These are phyloP conservation scores for Bradynema listronoti DNA, from an alignment of 1,140 invertebrate genomes.

Conservation along the genomic window DNA sequence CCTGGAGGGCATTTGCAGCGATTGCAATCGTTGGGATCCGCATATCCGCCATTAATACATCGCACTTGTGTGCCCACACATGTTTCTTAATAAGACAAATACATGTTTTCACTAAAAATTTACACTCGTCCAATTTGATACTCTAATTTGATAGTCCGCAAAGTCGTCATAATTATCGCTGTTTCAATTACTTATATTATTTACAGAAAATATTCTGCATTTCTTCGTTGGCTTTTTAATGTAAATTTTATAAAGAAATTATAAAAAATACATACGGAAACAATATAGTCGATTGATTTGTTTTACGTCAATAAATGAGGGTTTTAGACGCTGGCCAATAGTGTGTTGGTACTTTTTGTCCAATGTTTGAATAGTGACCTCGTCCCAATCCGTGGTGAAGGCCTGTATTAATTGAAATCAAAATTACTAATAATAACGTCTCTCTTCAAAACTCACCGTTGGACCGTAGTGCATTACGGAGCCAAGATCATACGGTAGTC, in stretches of 20 bases:
- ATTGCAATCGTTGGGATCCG: slow-evolving; percentile 57
- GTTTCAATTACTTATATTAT: no score
- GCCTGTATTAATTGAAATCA: no score
- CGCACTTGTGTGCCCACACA: slow-evolving; percentile 31
- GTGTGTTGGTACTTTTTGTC: slow-evolving; percentile 54
- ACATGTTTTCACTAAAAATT: neutral
- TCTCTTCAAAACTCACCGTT: slow-evolving; percentile 8
- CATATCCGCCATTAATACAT: slow-evolving; percentile 53
- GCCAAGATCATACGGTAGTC: slow-evolving; percentile 57
- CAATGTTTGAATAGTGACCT: slow-evolving; percentile 50
- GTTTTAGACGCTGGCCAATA: slow-evolving; percentile 51
- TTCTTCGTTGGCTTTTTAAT: no score
- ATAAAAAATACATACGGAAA: slow-evolving; percentile 25
- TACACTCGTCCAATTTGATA: no score
- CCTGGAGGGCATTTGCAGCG: slow-evolving; percentile 43
- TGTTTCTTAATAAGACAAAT: slow-evolving; percentile 34
- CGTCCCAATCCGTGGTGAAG: slow-evolving; percentile 55
- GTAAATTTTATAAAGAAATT: no score
- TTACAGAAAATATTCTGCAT: no score
- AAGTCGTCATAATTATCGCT: no score
- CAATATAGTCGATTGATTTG: slow-evolving; percentile 57
- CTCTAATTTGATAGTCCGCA: no score
- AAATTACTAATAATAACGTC: no score
- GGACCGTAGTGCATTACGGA: slow-evolving; percentile 58
- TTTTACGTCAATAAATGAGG: slow-evolving; percentile 58